Base-by-base conservation (phyloP, 2,113 vertebrate species). In the Microcebus murinus region DNA sequence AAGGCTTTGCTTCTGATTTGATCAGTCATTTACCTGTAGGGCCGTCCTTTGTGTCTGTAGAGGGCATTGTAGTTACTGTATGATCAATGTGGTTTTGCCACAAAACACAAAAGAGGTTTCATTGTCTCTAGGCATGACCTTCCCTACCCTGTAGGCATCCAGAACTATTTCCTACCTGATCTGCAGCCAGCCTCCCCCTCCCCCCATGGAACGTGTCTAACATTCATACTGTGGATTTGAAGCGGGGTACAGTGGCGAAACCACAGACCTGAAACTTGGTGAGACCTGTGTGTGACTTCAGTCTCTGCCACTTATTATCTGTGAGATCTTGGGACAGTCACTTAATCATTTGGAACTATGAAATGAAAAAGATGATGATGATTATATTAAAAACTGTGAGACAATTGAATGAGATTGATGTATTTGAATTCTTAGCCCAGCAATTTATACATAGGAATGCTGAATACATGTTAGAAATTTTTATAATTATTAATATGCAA, bases 401-500 rank as follows among this genome's bases (percentile, higher is more conserved):
- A 57, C 2, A 29, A 55, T 67, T 95, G 59, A 86, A 83, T 89
- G 61, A 85, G 29, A 42, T 42, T 42, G 61, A 48, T 96, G n/a
- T 23, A 48, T 79, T 95, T 95, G 39, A 95, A 61, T 97, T 81
- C 17, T 91, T 87, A 70, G 8, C 31, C 25, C 45, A 76, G 73
- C 77, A 79, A 89, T 96, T 82, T 82, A 6, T 67, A 48, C 27
- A 20, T 57, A 59, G 36, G 89, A 96, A 89, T 92, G 27, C 50
- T 80, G 50, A 68, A 29, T 91, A 74, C 42, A 45, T 88, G 48
- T 79, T 95, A 34, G 27, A 2, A 91, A 45, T 29, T 86, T 95
- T 97, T 91, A 18, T 52, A 82, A 83, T 77, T 91, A 95, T 63
- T 95, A 29, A 74, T 74, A 55, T 91, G 2, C 23, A 95, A 87